Percentiles rank a stretch among this genome's conserved stretches.
These are phyloP conservation scores for Meloidogyne exigua DNA, from an alignment of 1,140 invertebrate genomes.

Conservation along the genomic window DNA sequence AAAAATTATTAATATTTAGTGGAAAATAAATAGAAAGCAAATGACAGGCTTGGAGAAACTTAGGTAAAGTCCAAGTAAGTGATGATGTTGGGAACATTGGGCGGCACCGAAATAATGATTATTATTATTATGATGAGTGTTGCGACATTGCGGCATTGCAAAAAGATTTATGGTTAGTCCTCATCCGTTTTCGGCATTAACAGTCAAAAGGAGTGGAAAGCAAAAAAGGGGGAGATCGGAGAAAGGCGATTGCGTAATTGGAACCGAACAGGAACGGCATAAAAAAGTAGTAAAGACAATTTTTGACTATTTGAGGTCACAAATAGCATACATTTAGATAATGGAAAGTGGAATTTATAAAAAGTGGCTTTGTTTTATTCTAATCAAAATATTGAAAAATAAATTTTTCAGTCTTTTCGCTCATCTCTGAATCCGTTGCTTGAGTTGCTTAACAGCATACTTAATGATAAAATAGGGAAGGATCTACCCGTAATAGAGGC, in stretches of 20 bases:
- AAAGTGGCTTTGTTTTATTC: not conserved
- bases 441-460: constrained; percentile 2
- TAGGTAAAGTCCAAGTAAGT: not conserved
- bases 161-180: not conserved
- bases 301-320: not conserved
- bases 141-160: not conserved
- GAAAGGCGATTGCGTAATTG: constrained; percentile 9
- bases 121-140: constrained; percentile 5
- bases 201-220: constrained; percentile 6
- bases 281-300: not conserved
- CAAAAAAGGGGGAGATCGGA: not conserved
- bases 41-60: not conserved
- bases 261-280: not conserved
- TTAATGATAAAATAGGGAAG: not conserved
- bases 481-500: not conserved
- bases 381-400: not conserved
- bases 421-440: not conserved
- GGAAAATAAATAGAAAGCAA: not conserved
- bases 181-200: not conserved
- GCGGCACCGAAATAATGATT: not conserved
- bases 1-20: not conserved
- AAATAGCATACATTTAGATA: constrained; percentile 7
- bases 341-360: not conserved
- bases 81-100: not conserved
- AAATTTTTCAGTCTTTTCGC: constrained; percentile 4